These are phyloP conservation scores for Synaphobranchus kaupii DNA, from an alignment of 2,797 vertebrate genomes.

Conservation along the genomic window DNA sequence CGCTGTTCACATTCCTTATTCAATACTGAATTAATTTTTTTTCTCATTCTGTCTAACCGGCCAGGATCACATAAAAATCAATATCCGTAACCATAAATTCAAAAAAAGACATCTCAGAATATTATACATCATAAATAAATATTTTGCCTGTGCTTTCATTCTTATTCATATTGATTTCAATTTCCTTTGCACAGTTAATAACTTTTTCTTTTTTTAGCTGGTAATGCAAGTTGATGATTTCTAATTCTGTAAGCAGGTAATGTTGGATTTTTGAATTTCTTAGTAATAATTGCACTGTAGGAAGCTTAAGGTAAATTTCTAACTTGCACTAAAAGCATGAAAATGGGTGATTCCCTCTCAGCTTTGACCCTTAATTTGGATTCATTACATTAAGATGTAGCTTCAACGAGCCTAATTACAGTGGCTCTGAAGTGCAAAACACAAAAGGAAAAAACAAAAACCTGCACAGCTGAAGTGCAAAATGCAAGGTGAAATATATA, in stretches of 20 bases:
- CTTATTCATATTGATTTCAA: not conserved
- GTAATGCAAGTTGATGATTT: not conserved
- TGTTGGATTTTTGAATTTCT: not conserved
- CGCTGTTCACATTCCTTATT: not conserved
- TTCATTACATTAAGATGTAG: not conserved
- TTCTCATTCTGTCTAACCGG: not conserved
- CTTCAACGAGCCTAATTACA: not conserved
- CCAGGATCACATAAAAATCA: not conserved
- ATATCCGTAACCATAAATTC: not conserved
- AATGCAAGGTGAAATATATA: too few species aligned
- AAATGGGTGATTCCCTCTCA: not conserved
- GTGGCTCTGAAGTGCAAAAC: too few species aligned
- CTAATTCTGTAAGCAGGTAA: not conserved
- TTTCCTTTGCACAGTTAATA: not conserved
- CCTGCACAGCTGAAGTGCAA: too few species aligned
- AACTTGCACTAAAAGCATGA: not conserved
- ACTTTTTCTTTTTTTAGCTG: not conserved
- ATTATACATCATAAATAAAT: not conserved
- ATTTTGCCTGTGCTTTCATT: not conserved
- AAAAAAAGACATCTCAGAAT: not conserved
- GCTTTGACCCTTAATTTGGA: not conserved
- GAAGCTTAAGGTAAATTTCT: not conserved
- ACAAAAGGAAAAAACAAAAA: too few species aligned
- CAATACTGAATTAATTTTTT: not conserved
- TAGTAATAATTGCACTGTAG: not conserved